A percentile compares a stretch with the other conserved stretches of the same genome.
These are phyloP conservation scores for Myotis daubentonii DNA, from an alignment of 2,797 vertebrate species.

Conservation along the genomic window DNA sequence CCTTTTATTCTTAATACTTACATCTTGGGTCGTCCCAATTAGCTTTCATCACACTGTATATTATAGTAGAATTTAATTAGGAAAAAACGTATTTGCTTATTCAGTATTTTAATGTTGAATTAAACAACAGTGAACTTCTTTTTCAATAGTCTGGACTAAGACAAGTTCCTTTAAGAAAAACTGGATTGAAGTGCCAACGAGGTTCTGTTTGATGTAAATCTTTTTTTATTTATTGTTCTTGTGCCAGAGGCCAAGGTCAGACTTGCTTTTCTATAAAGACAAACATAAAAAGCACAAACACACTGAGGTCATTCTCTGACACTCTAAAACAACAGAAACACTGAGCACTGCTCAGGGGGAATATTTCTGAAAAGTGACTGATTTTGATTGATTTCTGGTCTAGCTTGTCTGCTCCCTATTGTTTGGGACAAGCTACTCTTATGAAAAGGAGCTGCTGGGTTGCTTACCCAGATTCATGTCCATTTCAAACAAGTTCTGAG, in stretches of 20 bases:
- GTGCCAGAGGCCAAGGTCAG: constrained; percentile 26
- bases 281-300: constrained; percentile 42
- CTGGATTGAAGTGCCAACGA: background rate
- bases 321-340: background rate
- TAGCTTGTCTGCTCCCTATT: background rate
- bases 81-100: background rate
- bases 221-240: constrained; percentile 39
- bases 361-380: constrained; percentile 1
- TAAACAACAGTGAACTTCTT: constrained; percentile 38
- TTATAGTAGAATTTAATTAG: constrained; percentile 32
- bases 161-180: background rate
- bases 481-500: background rate
- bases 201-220: constrained; percentile 28
- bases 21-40: background rate
- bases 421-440: background rate
- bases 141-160: background rate
- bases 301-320: background rate
- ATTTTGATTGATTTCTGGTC: background rate
- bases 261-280: constrained; percentile 26
- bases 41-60: background rate
- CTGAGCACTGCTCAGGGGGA: background rate
- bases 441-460: background rate
- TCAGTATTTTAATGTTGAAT: constrained; percentile 35
- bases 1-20: background rate
- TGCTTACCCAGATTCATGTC: background rate